Percentiles rank a stretch among this genome's conserved stretches.
phyloP scores from a whole-genome alignment of 2,113 vertebrate genomes.

The Mormyrus iriodes region DNA sequence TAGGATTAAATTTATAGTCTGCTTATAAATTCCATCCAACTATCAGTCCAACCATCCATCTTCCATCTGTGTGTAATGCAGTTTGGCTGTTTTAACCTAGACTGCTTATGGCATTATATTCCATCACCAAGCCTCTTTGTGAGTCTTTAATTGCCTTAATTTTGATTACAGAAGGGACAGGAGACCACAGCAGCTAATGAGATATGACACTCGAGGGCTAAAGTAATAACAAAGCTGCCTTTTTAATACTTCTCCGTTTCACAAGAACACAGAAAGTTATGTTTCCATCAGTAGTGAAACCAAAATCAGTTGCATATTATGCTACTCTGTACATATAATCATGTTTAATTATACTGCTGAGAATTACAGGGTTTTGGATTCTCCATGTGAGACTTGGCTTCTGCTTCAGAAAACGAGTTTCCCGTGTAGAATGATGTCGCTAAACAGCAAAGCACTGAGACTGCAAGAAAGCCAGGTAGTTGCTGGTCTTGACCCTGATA shows the following conservation, averaged over 20 bases:
- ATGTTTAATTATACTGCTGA: slow-evolving; percentile 33
- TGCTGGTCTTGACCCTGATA: neutral
- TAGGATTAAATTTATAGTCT: neutral
- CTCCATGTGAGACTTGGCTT: slow-evolving; percentile 15
- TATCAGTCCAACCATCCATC: neutral
- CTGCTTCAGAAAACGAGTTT: neutral
- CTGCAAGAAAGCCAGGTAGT: neutral
- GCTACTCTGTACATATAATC: slow-evolving; percentile 29
- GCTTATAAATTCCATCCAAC: neutral
- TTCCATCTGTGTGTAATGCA: neutral
- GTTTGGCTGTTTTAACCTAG: slow-evolving; percentile 47
- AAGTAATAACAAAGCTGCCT: slow-evolving; percentile 34
- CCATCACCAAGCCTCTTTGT: slow-evolving; percentile 44
- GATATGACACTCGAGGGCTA: slow-evolving; percentile 35
- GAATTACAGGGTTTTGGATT: slow-evolving; percentile 25
- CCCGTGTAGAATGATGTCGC: neutral
- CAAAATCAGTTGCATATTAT: slow-evolving; percentile 3
- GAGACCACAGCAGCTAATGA: slow-evolving; percentile 47
- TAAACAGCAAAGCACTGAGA: neutral
- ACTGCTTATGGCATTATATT: slow-evolving; percentile 33
- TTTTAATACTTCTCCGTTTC: slow-evolving; percentile 33
- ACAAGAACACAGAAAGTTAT: neutral
- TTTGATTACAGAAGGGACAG: slow-evolving; percentile 48
- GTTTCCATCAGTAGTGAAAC: neutral
- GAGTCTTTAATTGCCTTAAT: slow-evolving; percentile 45